Conservation (phyloP, 1,140 invertebrate genomes). For the Penaeus vannamei region DNA sequence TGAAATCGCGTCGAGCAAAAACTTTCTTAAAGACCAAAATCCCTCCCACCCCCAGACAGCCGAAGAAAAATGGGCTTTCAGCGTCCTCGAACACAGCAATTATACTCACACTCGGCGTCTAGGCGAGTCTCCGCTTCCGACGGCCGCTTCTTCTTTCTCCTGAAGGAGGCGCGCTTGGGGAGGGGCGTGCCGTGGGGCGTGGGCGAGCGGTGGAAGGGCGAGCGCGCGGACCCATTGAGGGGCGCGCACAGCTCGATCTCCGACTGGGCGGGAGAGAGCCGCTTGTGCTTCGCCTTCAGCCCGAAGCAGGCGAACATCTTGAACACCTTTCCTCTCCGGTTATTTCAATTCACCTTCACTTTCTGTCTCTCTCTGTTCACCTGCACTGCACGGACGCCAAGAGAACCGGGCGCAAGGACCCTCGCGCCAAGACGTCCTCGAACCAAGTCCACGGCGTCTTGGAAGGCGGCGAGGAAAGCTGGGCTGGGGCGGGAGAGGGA, state of each 20-base stretch:
- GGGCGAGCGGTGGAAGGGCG: constrained; percentile 17
- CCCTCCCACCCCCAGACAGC: neutral
- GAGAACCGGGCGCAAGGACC: no score
- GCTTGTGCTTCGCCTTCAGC: constrained; percentile 48
- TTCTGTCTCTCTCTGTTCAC: no score
- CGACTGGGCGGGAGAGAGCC: constrained; percentile 40
- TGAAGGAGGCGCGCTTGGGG: constrained; percentile 45
- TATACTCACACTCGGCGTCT: constrained; percentile 35
- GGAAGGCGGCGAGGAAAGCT: no score
- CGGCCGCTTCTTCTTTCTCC: constrained; percentile 47
- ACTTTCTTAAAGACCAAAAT: neutral
- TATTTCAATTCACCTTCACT: no score
- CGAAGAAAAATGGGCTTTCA: no score
- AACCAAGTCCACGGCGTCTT: no score
- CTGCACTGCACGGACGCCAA: no score
- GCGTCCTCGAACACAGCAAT: neutral
- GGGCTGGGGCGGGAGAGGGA: no score
- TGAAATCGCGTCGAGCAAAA: no score
- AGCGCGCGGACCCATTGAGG: constrained; percentile 22
- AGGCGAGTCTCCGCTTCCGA: constrained; percentile 30
- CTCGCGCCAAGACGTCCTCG: no score
- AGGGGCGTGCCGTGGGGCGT: constrained; percentile 42
- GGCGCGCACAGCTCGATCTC: constrained; percentile 45
- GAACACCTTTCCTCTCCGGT: no score
- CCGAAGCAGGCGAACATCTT: constrained; percentile 49